Conservation (phyloP, 2,113 vertebrate species). For the Catharus bicknelli region DNA sequence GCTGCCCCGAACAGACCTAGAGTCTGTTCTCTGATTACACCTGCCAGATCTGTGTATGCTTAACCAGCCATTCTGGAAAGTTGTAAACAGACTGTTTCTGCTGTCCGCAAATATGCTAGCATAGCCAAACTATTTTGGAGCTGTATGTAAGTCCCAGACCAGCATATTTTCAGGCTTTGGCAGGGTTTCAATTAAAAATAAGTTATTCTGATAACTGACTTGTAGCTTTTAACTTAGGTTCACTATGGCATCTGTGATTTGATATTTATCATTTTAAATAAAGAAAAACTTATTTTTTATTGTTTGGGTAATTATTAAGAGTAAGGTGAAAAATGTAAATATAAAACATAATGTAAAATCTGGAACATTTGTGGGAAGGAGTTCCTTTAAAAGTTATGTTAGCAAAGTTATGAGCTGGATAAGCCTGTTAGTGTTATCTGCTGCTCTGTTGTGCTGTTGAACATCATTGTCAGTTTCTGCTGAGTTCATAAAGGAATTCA, state of each 20-base stretch:
- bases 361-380: neutral
- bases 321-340: neutral
- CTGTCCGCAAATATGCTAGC: neutral
- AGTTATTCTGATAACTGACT: neutral
- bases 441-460: neutral
- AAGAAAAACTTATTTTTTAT: neutral
- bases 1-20: rapidly evolving
- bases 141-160: rapidly evolving
- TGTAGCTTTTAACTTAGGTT: neutral
- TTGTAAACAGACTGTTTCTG: neutral
- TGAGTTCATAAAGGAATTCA: neutral
- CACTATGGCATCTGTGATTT: neutral
- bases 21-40: neutral
- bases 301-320: neutral
- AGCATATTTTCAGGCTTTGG: neutral
- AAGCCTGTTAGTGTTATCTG: neutral
- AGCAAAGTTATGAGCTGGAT: neutral
- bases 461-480: neutral
- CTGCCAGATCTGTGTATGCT: neutral
- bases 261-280: neutral
- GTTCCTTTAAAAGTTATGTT: neutral
- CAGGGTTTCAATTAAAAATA: neutral
- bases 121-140: neutral
- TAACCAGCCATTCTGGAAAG: neutral
- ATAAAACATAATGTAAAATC: neutral